These are phyloP conservation scores for Tortricodes alternella DNA, from an alignment of 2,888 invertebrate genomes.

Conservation along the genomic window DNA sequence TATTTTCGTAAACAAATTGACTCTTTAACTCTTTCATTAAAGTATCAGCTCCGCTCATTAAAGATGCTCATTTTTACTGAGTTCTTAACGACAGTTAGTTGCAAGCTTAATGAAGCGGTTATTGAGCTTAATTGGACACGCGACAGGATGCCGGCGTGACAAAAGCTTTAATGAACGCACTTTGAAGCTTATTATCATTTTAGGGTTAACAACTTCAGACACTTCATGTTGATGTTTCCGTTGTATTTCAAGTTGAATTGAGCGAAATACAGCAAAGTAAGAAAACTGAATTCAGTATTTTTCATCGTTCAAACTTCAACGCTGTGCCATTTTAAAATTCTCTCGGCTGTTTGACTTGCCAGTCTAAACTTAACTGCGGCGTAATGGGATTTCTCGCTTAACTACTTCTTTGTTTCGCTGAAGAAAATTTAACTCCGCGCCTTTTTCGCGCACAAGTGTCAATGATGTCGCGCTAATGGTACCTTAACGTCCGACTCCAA, in stretches of 20 bases:
- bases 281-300: not conserved
- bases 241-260: not conserved
- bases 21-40: not conserved
- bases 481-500: slow-evolving; percentile 45
- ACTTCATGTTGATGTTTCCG: not conserved
- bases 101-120: slow-evolving; percentile 39
- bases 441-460: slow-evolving; percentile 42
- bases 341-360: not conserved
- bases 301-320: slow-evolving; percentile 7
- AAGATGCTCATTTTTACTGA: slow-evolving; percentile 1
- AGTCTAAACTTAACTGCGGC: slow-evolving; percentile 15
- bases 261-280: too few relatives aligned
- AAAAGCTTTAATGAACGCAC: slow-evolving; percentile 46
- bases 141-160: slow-evolving; percentile 60
- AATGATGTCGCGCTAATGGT: slow-evolving; percentile 48
- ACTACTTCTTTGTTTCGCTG: slow-evolving; percentile 25
- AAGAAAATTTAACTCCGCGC: slow-evolving; percentile 33
- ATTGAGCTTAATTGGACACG: slow-evolving; percentile 50
- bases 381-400: slow-evolving; percentile 17
- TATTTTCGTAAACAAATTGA: not conserved
- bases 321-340: slow-evolving; percentile 15
- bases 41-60: not conserved
- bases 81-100: slow-evolving; percentile 8
- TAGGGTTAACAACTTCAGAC: slow-evolving; percentile 13
- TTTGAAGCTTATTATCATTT: slow-evolving; percentile 37